These are phyloP conservation scores for Heliornis fulica DNA, from an alignment of 2,113 vertebrate species.

Conservation along the genomic window DNA sequence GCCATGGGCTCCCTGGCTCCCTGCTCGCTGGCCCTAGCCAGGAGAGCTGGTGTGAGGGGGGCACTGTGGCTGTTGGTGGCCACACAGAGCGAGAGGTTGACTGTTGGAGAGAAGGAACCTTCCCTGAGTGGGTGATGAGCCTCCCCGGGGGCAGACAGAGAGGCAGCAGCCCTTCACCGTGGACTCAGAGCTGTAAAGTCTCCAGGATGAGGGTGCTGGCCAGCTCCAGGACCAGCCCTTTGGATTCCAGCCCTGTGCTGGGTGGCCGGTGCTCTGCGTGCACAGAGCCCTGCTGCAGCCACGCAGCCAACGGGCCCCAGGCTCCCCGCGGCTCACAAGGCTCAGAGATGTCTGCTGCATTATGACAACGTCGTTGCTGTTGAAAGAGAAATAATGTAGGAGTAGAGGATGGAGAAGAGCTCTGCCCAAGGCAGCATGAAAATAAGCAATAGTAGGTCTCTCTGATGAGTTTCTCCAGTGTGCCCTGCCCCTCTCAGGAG, in stretches of 20 bases:
- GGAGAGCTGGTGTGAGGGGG: not conserved
- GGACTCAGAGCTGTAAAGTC: fast-evolving
- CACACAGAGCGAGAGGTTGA: fast-evolving
- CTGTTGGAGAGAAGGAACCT: fast-evolving
- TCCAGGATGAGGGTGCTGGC: fast-evolving
- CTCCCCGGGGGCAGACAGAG: not conserved
- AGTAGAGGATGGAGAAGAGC: not conserved
- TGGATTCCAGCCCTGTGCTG: fast-evolving
- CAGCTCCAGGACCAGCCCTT: not conserved
- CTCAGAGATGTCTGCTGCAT: fast-evolving
- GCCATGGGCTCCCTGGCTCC: no score
- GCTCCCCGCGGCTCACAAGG: not conserved
- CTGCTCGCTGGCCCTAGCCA: no score
- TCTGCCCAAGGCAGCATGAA: constrained; percentile 32
- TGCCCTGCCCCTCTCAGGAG: constrained; percentile 28
- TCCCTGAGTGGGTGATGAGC: fast-evolving
- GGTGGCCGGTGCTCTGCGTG: fast-evolving
- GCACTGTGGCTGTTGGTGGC: not conserved
- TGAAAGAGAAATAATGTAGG: not conserved
- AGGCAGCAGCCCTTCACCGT: not conserved
- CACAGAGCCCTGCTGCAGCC: fast-evolving
- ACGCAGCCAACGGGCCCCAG: fast-evolving
- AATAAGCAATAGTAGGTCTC: constrained; percentile 7
- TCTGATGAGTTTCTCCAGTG: not conserved
- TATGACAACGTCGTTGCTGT: fast-evolving